Evolutionary conservation across 2,113 vertebrate species (phyloP), one percentile per base, ranked within the genome.

Genomic region (Epinephelus lanceolatus): DNA sequence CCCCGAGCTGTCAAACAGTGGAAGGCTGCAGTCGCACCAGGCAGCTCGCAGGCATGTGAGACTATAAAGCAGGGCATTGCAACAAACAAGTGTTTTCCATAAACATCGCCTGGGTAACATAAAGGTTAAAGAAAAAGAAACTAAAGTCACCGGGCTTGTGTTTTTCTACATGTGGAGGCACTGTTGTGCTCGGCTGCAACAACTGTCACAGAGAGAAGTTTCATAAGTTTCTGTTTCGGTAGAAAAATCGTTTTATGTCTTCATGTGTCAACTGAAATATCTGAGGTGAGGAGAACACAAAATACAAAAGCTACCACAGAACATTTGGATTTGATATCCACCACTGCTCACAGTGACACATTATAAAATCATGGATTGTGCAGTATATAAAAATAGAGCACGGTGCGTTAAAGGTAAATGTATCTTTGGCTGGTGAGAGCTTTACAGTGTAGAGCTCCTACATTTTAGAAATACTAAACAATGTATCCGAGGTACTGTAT

Each of bases 201-300:
- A 77, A 21, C 72, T 69, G 67, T 62, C 85, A 76, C 30, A 4
- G 40, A 77, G 15, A 79, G 11, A 70, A 25, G 56, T 77, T 87
- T 77, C 68, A 70, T 53, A 85, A 76, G 57, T 83, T 69, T 77
- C 19, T 11, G 23, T 76, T 42, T 70, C 6, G 11, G 78, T 30
- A 37, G 53, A 47, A 14, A 82, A 80, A 59, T 6, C 23, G 40
- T 69, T 75, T 78, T 59, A 65, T 57, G 40, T 76, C 61, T 69
- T 68, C 47, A 25, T 59, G 51, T 76, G 79, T 81, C 77, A 74
- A 2, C 25, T 67, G 53, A 40, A 61, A 86, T 19, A 52, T 83
- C 57, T 53, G 71, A 49, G 45, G 57, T 61, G 68, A 52, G 15
- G 75, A 23, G 55, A 88, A 57, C 40, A 45, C 60, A n/a, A 14